Conservation (phyloP, 2,797 vertebrate species). For the Podargus strigoides region DNA sequence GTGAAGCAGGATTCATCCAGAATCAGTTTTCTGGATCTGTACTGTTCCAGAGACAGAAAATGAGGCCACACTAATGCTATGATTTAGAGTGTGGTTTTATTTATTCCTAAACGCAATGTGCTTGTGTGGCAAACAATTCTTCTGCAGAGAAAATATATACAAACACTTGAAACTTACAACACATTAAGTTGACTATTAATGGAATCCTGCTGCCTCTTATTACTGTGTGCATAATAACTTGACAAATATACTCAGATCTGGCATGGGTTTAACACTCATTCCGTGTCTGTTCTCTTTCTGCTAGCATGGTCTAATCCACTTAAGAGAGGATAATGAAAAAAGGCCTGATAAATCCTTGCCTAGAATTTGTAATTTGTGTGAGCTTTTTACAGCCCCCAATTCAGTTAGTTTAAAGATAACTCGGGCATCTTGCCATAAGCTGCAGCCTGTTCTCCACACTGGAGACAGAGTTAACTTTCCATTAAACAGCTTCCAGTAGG, state of each 20-base stretch:
- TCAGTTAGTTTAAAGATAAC: background rate
- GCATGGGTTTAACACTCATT: background rate
- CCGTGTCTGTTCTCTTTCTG: background rate
- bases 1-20: background rate
- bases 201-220: conserved; percentile 36
- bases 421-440: background rate
- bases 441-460: background rate
- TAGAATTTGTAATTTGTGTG: background rate
- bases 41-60: background rate
- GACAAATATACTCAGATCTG: background rate
- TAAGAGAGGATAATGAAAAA: conserved; percentile 34
- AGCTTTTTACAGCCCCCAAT: background rate
- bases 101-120: conserved; percentile 8
- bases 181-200: background rate
- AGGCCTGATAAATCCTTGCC: background rate
- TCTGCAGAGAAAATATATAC: background rate
- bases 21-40: background rate
- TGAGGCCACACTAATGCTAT: background rate
- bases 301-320: conserved; percentile 18
- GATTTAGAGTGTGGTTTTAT: conserved; percentile 26
- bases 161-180: background rate
- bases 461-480: background rate
- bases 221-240: background rate
- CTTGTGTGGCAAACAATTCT: background rate
- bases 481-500: background rate